Evolutionary conservation across 2,888 invertebrate genomes (phyloP).

Genomic region (Thecocarcelia acutangulata): DNA sequence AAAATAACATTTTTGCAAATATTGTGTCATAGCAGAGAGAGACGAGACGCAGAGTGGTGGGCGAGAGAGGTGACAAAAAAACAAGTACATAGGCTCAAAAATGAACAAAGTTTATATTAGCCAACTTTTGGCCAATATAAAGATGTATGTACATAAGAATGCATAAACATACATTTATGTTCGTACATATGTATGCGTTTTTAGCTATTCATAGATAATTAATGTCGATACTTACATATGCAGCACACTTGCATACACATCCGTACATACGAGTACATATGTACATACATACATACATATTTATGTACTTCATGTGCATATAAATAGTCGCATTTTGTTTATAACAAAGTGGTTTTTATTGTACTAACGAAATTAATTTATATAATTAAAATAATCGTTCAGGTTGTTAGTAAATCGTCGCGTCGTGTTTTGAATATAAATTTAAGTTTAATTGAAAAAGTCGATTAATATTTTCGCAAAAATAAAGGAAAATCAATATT

Average conservation of each 20-base stretch:
- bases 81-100: constrained; percentile 28
- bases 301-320: too few relatives aligned
- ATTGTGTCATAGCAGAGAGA: background rate
- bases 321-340: background rate
- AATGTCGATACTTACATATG: too few relatives aligned
- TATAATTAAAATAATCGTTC: background rate
- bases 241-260: too few relatives aligned
- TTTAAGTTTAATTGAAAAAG: background rate
- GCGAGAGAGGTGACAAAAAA: background rate
- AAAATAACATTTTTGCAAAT: background rate
- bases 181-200: background rate
- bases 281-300: too few relatives aligned
- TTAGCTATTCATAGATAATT: background rate
- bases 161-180: background rate
- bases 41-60: too few relatives aligned
- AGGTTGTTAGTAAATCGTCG: constrained; percentile 1
- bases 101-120: background rate
- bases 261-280: too few relatives aligned
- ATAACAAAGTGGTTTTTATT: background rate
- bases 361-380: background rate
- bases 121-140: constrained; percentile 36
- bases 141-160: too few relatives aligned
- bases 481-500: too few relatives aligned
- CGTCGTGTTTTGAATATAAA: constrained; percentile 11
- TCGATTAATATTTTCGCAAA: background rate